phyloP scores from a whole-genome alignment of 2,888 invertebrate species.

The Caenorhabditis drosophilae region DNA sequence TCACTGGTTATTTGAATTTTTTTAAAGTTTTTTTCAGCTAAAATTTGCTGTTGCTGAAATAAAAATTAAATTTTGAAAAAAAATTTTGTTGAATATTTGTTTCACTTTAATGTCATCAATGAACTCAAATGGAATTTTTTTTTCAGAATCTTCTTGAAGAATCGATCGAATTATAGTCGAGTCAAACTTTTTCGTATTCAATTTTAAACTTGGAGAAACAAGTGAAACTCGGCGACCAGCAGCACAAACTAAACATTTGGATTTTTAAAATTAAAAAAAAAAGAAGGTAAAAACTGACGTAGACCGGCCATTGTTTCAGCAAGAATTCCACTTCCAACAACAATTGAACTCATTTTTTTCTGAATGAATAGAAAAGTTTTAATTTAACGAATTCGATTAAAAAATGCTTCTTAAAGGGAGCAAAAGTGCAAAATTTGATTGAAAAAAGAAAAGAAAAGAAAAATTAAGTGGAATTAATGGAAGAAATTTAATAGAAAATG shows the following conservation, averaged over 20 bases:
- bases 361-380: no score
- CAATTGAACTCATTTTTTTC: conserved; percentile 33
- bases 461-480: no score
- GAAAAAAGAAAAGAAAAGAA: no score
- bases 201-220: conserved; percentile 32
- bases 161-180: conserved; percentile 29
- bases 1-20: conserved; percentile 32
- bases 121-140: conserved; percentile 38
- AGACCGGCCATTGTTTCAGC: conserved; percentile 38
- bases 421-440: no score
- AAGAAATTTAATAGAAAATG: no score
- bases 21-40: conserved; percentile 33
- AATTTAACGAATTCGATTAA: no score
- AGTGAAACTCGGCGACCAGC: conserved; percentile 34
- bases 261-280: neutral
- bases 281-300: conserved; percentile 14
- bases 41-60: conserved; percentile 29
- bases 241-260: conserved; percentile 23
- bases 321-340: conserved; percentile 36
- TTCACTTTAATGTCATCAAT: no score
- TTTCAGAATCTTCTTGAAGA: conserved; percentile 36
- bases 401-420: no score
- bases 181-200: conserved; percentile 32
- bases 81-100: no score
- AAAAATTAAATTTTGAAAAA: no score